These are phyloP conservation scores for Dendrophyllia cribrosa DNA, from an alignment of 64 coral and sea anemone genomes.

Conservation along the genomic window DNA sequence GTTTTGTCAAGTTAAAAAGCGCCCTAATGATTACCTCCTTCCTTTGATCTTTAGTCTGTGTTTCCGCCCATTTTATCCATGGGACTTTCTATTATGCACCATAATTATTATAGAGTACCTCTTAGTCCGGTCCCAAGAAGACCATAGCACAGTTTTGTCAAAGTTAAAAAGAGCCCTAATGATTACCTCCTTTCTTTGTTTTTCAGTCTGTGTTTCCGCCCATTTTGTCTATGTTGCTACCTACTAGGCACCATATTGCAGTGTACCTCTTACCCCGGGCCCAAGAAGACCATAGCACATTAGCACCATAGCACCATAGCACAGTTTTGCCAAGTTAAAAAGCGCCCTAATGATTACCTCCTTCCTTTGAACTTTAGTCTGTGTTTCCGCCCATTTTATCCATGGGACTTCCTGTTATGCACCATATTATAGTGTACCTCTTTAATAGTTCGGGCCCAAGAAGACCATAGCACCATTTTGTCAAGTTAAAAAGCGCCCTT, in stretches of 20 bases:
- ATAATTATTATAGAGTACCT: constrained; percentile 94
- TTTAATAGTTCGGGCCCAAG: no score
- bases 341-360: no score
- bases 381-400: constrained; percentile 68
- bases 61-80: constrained; percentile 82
- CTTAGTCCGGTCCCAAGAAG: no score
- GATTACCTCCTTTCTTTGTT: neutral
- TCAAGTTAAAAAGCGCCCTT: constrained; percentile 19
- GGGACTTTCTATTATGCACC: constrained; percentile 83
- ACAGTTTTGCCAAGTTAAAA: no score
- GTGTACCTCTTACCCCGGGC: constrained; percentile 76
- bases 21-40: no score
- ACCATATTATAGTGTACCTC: constrained; percentile 94
- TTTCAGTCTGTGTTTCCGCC: constrained; percentile 92
- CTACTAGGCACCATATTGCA: constrained; percentile 88
- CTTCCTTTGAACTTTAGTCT: neutral
- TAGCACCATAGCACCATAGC: neutral
- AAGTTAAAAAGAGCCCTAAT: no score
- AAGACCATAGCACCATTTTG: no score
- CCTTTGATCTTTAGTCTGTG: constrained; percentile 74
- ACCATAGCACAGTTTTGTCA: constrained; percentile 1
- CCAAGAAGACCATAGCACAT: constrained; percentile 37
- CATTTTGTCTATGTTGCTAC: constrained; percentile 72
- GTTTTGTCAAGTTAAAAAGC: no score
- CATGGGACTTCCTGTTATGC: constrained; percentile 76